phyloP scores from a whole-genome alignment of 2,113 vertebrate genomes.

The Phyllostomus discolor region DNA sequence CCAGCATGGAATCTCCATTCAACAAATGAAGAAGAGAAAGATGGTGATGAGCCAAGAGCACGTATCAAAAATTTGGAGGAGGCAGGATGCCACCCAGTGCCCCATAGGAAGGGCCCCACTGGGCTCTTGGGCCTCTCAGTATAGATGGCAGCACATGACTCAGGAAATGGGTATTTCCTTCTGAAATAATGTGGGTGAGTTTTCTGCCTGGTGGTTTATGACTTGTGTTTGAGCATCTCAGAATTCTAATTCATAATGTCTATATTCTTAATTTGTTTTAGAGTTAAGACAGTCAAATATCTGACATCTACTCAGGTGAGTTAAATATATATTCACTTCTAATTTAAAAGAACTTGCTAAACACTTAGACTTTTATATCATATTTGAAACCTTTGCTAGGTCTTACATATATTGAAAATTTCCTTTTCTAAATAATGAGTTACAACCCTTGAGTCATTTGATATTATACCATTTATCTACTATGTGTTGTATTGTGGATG shows the following conservation, averaged over 20 bases:
- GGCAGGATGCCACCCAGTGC: accelerated
- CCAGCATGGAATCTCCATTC: background rate
- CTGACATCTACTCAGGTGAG: background rate
- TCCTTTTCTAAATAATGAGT: background rate
- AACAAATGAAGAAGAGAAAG: background rate
- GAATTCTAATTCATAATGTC: background rate
- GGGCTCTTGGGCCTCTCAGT: background rate
- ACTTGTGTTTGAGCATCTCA: background rate
- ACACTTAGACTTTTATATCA: background rate
- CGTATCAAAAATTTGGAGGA: background rate
- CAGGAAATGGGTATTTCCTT: background rate
- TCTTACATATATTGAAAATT: background rate
- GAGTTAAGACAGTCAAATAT: background rate
- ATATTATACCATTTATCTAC: background rate
- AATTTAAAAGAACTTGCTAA: background rate
- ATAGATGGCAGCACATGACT: background rate
- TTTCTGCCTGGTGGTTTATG: background rate
- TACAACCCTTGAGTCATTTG: background rate
- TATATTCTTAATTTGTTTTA: background rate
- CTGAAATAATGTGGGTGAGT: background rate
- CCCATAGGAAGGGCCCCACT: accelerated
- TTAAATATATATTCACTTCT: background rate
- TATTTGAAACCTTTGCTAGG: background rate
- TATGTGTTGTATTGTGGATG: background rate
- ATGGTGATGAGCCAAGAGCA: background rate